Evolutionary conservation across 2,113 vertebrate genomes (phyloP).

Genomic region (Loxodonta africana): DNA sequence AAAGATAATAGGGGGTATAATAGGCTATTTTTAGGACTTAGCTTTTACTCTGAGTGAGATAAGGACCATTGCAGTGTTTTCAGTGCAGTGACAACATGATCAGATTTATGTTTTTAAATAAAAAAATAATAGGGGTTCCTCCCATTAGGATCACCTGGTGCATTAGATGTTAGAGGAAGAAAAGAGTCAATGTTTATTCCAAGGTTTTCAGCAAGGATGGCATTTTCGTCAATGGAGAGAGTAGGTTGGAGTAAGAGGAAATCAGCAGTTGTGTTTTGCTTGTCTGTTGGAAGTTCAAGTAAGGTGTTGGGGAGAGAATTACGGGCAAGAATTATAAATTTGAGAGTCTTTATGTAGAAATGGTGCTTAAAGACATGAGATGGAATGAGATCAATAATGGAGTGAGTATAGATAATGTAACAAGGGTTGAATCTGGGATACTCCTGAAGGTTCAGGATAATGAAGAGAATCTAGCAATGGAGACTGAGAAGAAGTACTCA

Average conservation of each 20-base stretch:
- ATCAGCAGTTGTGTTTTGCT: constrained; percentile 4
- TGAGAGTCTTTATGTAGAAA: background rate
- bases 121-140: background rate
- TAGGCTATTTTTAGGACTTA: background rate
- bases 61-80: background rate
- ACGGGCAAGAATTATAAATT: background rate
- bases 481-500: background rate
- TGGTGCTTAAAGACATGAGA: background rate
- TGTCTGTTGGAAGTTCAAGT: background rate
- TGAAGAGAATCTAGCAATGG: background rate
- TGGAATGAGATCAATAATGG: background rate
- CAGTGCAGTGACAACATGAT: background rate
- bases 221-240: background rate
- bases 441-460: background rate
- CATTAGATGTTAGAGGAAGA: background rate
- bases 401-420: background rate
- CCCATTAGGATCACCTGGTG: background rate
- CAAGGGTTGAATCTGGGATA: background rate
- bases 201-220: background rate
- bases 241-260: background rate
- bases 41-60: background rate
- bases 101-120: background rate
- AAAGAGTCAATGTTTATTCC: background rate
- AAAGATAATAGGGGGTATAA: background rate
- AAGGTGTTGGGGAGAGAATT: background rate